These are phyloP conservation scores for Leucoraja ocellata DNA, from an alignment of 2,797 vertebrate genomes.

Conservation along the genomic window DNA sequence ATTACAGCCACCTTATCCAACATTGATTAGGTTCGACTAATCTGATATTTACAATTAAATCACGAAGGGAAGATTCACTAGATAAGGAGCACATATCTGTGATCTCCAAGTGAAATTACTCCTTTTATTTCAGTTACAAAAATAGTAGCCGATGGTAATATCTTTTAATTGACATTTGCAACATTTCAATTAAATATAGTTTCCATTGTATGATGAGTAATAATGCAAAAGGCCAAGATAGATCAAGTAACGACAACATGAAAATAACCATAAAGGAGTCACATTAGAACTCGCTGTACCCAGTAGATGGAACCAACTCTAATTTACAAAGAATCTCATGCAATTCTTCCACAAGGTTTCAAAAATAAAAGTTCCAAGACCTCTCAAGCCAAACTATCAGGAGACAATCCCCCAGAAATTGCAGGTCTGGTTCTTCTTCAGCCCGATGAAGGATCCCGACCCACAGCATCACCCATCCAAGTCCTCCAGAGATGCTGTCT, in stretches of 20 bases:
- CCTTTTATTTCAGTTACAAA: background rate
- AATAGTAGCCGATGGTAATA: background rate
- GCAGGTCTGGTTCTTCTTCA: too few relatives aligned
- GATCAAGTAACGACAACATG: too few relatives aligned
- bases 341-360: background rate
- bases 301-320: background rate
- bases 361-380: background rate
- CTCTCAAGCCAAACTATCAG: too few relatives aligned
- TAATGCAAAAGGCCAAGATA: too few relatives aligned
- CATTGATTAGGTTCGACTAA: background rate
- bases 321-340: background rate
- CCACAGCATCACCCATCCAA: too few relatives aligned
- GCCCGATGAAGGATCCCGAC: too few relatives aligned
- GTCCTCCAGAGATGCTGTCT: too few relatives aligned
- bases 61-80: background rate
- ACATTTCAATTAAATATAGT: background rate
- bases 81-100: background rate
- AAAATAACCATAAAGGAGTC: too few relatives aligned
- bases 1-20: background rate
- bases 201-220: background rate
- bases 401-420: too few relatives aligned
- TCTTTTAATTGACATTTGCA: background rate
- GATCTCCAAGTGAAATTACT: background rate
- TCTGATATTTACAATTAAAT: background rate
- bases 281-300: too few relatives aligned